Evolutionary conservation across 2,797 vertebrate genomes (phyloP).

Genomic region (Enteromius anoplus): DNA sequence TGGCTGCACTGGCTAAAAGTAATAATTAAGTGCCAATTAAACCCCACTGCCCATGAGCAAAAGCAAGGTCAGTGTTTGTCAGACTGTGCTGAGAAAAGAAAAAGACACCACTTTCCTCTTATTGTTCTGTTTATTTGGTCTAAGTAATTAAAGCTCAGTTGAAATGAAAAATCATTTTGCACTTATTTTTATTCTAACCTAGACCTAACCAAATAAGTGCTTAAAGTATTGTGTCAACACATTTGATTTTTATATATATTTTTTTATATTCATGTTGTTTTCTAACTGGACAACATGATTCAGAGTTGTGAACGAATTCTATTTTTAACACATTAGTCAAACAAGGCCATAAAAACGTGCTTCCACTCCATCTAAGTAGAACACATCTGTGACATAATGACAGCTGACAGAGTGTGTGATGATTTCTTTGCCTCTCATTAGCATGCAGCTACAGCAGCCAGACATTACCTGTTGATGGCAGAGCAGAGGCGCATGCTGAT

Average conservation of each 20-base stretch:
- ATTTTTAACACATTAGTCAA: conserved; percentile 56
- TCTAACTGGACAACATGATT: conserved; percentile 39
- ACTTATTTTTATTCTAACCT: conserved; percentile 45
- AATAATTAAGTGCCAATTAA: conserved; percentile 83
- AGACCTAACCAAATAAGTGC: conserved; percentile 54
- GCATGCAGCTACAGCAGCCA: conserved; percentile 71
- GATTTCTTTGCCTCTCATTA: conserved; percentile 83
- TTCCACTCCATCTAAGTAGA: conserved; percentile 70
- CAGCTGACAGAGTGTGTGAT: conserved; percentile 78
- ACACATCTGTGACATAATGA: conserved; percentile 77
- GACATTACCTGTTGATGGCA: conserved; percentile 83
- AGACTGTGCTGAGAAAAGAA: conserved; percentile 43
- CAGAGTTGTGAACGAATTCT: conserved; percentile 39
- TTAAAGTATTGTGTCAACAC: conserved; percentile 40
- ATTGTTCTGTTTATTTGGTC: conserved; percentile 59
- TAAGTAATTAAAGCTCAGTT: conserved; percentile 62
- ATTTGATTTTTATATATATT: conserved; percentile 17
- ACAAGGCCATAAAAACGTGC: conserved; percentile 69
- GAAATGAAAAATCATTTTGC: conserved; percentile 61
- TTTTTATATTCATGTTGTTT: conserved; percentile 39
- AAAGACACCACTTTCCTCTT: conserved; percentile 51
- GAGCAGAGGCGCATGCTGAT: conserved; percentile 76
- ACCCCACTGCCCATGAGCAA: conserved; percentile 73
- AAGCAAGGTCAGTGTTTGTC: conserved; percentile 68
- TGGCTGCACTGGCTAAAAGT: conserved; percentile 73